Evolutionary conservation across 2,113 vertebrate species (phyloP).

Genomic region (Siniperca chuatsi): DNA sequence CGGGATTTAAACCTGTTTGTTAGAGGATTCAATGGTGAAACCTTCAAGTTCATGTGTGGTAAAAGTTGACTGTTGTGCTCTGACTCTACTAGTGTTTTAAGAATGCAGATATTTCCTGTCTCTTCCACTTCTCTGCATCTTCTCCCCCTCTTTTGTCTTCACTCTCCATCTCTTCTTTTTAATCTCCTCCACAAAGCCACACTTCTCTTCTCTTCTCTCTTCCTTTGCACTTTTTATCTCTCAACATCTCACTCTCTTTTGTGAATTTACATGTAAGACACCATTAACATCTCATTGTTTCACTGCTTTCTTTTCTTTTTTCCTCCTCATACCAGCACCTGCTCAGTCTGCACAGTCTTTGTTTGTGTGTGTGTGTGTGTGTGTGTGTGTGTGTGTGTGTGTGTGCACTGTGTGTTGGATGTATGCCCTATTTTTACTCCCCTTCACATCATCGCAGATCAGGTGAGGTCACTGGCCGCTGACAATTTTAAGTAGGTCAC

Average conservation of each 20-base stretch:
- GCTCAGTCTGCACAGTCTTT: slow-evolving; percentile 40
- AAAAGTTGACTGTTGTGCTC: not conserved
- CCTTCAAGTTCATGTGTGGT: not conserved
- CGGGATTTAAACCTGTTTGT: not conserved
- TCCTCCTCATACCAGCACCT: slow-evolving; percentile 41
- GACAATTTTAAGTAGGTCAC: slow-evolving; percentile 69
- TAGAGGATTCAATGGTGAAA: slow-evolving; percentile 16
- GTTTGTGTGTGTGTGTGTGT: slow-evolving; percentile 5
- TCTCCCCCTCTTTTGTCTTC: not conserved
- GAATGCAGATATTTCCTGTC: not conserved
- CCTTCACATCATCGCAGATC: slow-evolving; percentile 63
- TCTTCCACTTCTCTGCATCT: not conserved
- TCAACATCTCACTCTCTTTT: not conserved
- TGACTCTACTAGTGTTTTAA: not conserved
- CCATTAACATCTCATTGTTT: slow-evolving; percentile 3
- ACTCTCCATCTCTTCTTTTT: not conserved
- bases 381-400: slow-evolving; percentile 27
- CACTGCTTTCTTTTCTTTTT: slow-evolving; percentile 14
- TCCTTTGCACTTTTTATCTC: not conserved
- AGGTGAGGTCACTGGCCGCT: slow-evolving; percentile 70
- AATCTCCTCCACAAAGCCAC: not conserved
- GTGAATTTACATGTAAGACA: not conserved
- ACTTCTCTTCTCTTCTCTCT: not conserved
- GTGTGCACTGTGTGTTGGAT: slow-evolving; percentile 52
- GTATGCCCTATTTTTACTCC: slow-evolving; percentile 73